Evolutionary conservation across 2,113 vertebrate genomes (phyloP), one percentile per base, ranked within the genome.

Genomic region (human): DNA sequence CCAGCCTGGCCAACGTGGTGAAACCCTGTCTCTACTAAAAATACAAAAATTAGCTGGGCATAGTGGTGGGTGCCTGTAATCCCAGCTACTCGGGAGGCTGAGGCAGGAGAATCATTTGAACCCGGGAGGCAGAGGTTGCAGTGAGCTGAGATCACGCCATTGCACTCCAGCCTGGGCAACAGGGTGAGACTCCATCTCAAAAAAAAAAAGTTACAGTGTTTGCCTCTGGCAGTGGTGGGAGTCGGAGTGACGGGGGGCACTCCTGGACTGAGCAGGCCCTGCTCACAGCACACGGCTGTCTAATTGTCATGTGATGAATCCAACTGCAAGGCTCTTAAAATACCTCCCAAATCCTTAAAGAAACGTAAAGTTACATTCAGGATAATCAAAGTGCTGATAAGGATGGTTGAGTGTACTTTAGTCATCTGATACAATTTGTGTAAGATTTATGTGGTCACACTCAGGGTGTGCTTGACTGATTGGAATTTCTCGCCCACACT

Each of bases 201-300:
- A 25, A 61, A 61, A 61, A 38, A 64, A 32, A 35, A 68, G 3
- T 35, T 27, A 0, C 1, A 2, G 55, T 13, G 0, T 5, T 3
- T 27, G 4, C 18, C 43, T 35, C 17, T 11, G 18, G 52, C 8
- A 2, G 18, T 1, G 11, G 25, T 64, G 16, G 16, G 45, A 23
- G 10, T 1, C 2, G 0, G 27, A 43, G 20, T 35, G 9, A 12
- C 17, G 0, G 27, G 27, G 40, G n/a, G 50, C 2, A 0, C 35
- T 30, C 25, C 9, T 17, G 6, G 82, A 12, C 50, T 7, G 22
- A 30, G 43, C 5, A 1, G 50, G 14, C 45, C 79, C 18, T 18
- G 27, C 55, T 78, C 2, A 14, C 22, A 38, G 27, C 73, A 9
- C 13, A 2, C 0, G 50, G 52, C 45, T 48, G 3, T 1, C 0